Evolutionary conservation across 2,888 invertebrate species (phyloP), one percentile per base, ranked within the genome.

Genomic region (Ormyrus rosae): DNA sequence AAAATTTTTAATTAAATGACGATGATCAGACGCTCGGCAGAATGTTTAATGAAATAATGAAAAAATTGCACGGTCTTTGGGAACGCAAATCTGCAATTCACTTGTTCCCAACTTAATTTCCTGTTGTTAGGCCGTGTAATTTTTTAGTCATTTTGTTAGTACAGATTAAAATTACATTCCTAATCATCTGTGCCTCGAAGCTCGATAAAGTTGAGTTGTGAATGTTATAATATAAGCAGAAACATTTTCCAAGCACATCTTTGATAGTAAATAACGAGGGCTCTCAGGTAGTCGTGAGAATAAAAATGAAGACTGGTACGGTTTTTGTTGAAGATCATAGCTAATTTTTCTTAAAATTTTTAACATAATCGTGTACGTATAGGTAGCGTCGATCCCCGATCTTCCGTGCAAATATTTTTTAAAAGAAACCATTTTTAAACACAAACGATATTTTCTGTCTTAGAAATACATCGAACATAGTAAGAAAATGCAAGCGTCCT

Each of bases 261-360:
- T 58, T 46, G 13, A 68, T 56, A 63, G 63, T 74, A n/a, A 78
- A 70, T 61, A 56, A 63, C 5, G 6, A 79, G 10, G 58, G 56
- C 65, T 78, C 67, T 73, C 60, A 69, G 58, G n/a, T 64, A 72
- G 58, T 76, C 48, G 72, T 72, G 63, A 73, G 58, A 55, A 72
- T 68, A 67, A 67, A 73, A 60, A 76, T 13, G 13, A 81, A 79
- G 81, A 79, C 81, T 82, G 79, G 81, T 60, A 73, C 64, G 11
- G 19, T 45, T 72, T 69, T 75, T 64, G 53, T 78, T 70, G 13
- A 69, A 11, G 11, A 65, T 72, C 56, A 45, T 53, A 72, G 19
- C 8, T 72, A 13, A 60, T 69, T 72, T 72, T 76, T 76, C 34
- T 45, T 65, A 60, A 69, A 71, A 50, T 2, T 9, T 61, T 56